These are phyloP conservation scores for Xestia ashworthii DNA, from an alignment of 2,888 invertebrate species.

Conservation along the genomic window DNA sequence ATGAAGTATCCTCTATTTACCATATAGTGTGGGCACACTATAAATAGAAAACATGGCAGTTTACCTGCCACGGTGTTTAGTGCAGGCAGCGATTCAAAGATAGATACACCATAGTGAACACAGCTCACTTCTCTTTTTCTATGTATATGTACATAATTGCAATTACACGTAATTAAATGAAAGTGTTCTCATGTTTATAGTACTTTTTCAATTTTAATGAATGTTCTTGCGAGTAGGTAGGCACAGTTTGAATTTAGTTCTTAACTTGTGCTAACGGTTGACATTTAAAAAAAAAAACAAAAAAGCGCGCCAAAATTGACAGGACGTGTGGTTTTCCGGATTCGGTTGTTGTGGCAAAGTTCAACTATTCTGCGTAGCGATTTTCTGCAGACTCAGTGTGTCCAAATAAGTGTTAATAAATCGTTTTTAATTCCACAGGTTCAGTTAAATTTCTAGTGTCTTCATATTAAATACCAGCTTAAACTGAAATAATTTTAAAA, in stretches of 20 bases:
- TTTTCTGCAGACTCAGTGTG: not conserved
- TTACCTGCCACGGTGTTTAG: conserved; percentile 67
- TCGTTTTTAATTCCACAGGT: conserved; percentile 13
- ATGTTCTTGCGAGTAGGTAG: not conserved
- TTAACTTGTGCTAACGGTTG: conserved; percentile 11
- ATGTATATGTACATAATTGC: conserved; percentile 42
- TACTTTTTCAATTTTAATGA: conserved; percentile 48
- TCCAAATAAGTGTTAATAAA: not conserved
- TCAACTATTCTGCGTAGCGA: not conserved
- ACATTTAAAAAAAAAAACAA: not conserved
- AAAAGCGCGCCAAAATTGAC: conserved; percentile 28
- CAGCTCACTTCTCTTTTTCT: conserved; percentile 47
- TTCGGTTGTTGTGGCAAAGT: conserved; percentile 6
- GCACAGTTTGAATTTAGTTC: conserved; percentile 22
- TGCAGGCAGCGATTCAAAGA: conserved; percentile 64
- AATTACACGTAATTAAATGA: conserved; percentile 65
- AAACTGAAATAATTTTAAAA: conserved; percentile 13
- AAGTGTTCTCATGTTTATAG: conserved; percentile 52
- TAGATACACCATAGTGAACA: conserved; percentile 64
- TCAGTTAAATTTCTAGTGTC: conserved; percentile 14
- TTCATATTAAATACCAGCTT: conserved; percentile 6
- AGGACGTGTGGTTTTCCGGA: conserved; percentile 12
- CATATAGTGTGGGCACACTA: conserved; percentile 68
- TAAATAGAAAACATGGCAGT: conserved; percentile 77
- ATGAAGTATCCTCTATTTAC: conserved; percentile 58